phyloP scores from a whole-genome alignment of 1,140 invertebrate species.

The Phthorimaea operculella region DNA sequence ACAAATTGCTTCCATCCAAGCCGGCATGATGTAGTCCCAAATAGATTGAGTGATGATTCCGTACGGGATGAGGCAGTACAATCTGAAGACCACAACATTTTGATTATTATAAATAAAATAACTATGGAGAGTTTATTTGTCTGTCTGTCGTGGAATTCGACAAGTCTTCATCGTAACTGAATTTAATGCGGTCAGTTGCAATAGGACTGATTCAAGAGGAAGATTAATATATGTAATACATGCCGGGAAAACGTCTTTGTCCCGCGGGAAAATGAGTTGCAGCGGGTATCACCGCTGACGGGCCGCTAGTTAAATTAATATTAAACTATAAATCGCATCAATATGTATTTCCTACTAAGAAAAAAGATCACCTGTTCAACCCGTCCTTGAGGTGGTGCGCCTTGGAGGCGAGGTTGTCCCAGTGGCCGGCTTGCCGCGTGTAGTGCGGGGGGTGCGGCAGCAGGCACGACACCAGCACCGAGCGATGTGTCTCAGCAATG shows the following conservation, averaged over 20 bases:
- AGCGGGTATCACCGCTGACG: too few relatives aligned
- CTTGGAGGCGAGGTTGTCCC: constrained; percentile 90
- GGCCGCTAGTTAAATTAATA: too few relatives aligned
- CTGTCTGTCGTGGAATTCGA: too few relatives aligned
- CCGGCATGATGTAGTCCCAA: constrained; percentile 98
- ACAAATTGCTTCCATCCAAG: constrained; percentile 98
- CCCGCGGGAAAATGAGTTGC: too few relatives aligned
- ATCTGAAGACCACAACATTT: constrained; percentile 50
- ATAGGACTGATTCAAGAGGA: too few relatives aligned
- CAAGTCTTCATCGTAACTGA: too few relatives aligned
- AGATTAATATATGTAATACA: too few relatives aligned
- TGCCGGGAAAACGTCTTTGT: too few relatives aligned
- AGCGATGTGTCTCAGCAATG: constrained; percentile 87
- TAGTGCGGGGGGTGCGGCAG: constrained; percentile 90
- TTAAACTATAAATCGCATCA: too few relatives aligned
- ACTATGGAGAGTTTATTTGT: too few relatives aligned
- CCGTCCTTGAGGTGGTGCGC: constrained; percentile 97
- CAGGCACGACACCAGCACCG: constrained; percentile 85
- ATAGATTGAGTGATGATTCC: constrained; percentile 96
- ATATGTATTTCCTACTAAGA: too few relatives aligned
- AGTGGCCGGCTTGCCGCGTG: constrained; percentile 92
- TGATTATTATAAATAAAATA: not conserved
- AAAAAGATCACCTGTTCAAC: constrained; percentile 74
- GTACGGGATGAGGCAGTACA: constrained; percentile 97
- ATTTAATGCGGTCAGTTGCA: too few relatives aligned